Evolutionary conservation across 2,888 invertebrate species (phyloP), one percentile per base, ranked within the genome.

Genomic region (Pimpla rufipes): DNA sequence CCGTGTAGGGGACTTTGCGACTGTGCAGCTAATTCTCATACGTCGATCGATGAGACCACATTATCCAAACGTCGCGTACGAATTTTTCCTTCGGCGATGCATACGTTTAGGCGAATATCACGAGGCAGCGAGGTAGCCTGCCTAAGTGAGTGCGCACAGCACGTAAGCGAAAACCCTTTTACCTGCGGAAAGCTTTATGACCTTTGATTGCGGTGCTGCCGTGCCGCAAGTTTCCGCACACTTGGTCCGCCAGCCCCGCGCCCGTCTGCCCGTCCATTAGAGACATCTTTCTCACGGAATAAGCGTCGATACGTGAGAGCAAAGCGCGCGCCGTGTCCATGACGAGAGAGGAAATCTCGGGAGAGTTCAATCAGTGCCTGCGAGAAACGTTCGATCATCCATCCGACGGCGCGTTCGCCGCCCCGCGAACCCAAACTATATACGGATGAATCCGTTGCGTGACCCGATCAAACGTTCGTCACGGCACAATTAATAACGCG

Each of bases 401-500:
- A 73, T 83, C 79, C 75, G 62, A 64, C 75, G 59, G 57, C 29
- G 42, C 42, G 71, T 70, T 18, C 16, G 57, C 21, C 40, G 55
- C 21, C 70, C 42, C 11, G 55, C 21, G 55, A 55, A 71, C 40
- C 21, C 52, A 23, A 55, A 35, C 40, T 55, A 45, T 50, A 35
- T 66, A 55, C 42, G 50, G 52, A 76, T 62, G 74, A 76, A 76
- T 81, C 74, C 66, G 74, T 85, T 84, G 85, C 85, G 85, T 85
- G 85, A 85, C 81, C 86, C 76, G 85, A 86, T 86, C 88, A 86
- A 87, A 86, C 86, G 83, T 88, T 88, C 87, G 87, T 88, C 87
- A 88, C 81, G 85, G 83, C 40, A 78, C 89, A 89, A 92, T 92
- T 91, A 91, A 91, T 91, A 88, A 88, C 85, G 82, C 75, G 76